Conservation (phyloP, 1,140 invertebrate genomes). For the Aphelenchoides fujianensis region DNA sequence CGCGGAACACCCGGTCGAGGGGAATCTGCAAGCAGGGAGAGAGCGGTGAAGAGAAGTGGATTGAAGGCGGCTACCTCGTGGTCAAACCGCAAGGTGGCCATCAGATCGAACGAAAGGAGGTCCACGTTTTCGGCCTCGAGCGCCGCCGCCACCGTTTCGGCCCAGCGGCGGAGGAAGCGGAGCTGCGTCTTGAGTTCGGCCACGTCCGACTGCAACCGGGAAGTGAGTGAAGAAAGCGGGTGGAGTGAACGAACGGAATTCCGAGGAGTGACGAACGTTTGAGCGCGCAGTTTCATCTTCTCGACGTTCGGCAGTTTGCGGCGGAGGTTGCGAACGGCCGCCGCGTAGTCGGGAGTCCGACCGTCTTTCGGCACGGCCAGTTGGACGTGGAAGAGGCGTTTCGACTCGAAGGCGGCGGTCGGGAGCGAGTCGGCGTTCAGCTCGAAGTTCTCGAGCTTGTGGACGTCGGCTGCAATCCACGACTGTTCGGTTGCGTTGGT, state of each 20-base stretch:
- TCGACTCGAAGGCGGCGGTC: neutral
- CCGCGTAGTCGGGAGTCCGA: neutral
- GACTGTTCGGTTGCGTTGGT: no score
- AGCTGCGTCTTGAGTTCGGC: neutral
- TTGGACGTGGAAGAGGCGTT: neutral
- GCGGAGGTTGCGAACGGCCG: neutral
- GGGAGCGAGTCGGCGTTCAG: neutral
- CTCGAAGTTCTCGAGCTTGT: neutral
- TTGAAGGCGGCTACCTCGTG: neutral
- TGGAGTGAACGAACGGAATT: no score
- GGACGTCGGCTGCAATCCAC: neutral
- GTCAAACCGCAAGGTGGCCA: neutral
- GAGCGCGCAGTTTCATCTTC: slow-evolving; percentile 7
- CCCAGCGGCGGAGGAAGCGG: neutral
- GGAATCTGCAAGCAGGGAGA: neutral
- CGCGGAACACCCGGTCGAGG: neutral
- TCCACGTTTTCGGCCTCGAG: neutral
- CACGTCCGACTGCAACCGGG: neutral
- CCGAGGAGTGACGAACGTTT: neutral
- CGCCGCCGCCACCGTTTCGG: neutral
- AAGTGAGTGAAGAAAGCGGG: no score
- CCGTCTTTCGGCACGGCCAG: neutral
- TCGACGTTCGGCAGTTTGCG: slow-evolving; percentile 5
- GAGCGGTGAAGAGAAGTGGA: neutral
- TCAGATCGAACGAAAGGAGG: neutral